These are phyloP conservation scores for Lepilemur ruficaudatus DNA, from an alignment of 2,797 vertebrate species.

Conservation along the genomic window DNA sequence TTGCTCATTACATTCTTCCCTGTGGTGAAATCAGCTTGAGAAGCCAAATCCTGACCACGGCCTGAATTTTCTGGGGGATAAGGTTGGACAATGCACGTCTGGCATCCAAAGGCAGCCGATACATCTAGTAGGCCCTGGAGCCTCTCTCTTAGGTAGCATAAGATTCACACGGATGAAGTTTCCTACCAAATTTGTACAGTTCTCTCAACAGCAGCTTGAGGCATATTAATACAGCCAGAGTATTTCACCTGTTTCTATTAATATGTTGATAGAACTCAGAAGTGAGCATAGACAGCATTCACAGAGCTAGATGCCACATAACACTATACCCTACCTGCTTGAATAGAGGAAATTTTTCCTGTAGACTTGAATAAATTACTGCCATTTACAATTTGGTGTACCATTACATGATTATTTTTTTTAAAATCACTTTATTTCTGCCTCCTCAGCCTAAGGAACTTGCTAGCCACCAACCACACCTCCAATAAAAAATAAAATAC, in stretches of 20 bases:
- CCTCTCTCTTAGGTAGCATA: neutral
- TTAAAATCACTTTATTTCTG: neutral
- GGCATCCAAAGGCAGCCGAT: neutral
- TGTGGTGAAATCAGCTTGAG: constrained; percentile 6
- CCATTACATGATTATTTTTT: neutral
- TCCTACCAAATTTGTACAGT: neutral
- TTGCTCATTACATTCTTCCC: constrained; percentile 7
- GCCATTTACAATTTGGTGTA: neutral
- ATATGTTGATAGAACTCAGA: neutral
- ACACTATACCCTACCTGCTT: neutral
- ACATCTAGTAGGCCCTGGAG: neutral
- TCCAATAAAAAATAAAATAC: neutral
- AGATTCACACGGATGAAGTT: neutral
- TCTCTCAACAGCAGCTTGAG: constrained; percentile 1
- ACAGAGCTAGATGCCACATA: neutral
- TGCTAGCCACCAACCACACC: neutral
- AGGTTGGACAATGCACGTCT: neutral
- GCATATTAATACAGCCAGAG: neutral
- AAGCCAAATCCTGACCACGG: constrained; percentile 8
- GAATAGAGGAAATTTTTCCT: neutral
- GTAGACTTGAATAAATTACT: neutral
- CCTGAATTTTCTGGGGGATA: neutral
- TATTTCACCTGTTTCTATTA: neutral
- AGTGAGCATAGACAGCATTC: neutral
- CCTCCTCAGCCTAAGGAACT: neutral